Evolutionary conservation across 2,797 vertebrate genomes (phyloP).

Genomic region (Pipistrellus pygmaeus): DNA sequence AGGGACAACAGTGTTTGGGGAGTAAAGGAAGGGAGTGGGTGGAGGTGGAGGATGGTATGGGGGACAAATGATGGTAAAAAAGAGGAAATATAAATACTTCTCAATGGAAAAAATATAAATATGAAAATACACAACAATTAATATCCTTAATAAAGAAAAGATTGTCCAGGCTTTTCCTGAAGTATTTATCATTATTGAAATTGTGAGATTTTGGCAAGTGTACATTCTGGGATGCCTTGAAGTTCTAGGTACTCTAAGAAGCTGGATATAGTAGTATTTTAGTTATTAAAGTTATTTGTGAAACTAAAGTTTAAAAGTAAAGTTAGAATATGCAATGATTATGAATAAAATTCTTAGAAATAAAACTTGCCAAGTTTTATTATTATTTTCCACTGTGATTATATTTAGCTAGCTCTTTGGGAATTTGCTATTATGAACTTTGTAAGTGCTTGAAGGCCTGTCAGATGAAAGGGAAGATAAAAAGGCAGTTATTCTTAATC

Average conservation of each 20-base stretch:
- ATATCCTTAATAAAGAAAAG: conserved; percentile 43
- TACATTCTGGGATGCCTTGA: neutral
- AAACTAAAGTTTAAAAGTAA: conserved; percentile 35
- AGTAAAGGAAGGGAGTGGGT: neutral
- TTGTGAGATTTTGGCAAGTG: neutral
- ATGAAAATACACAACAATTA: neutral
- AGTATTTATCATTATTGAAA: conserved; percentile 52
- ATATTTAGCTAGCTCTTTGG: conserved; percentile 40
- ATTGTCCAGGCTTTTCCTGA: conserved; percentile 36
- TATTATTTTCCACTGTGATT: conserved; percentile 1
- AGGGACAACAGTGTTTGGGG: neutral
- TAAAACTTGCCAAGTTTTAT: conserved; percentile 46
- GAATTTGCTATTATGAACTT: conserved; percentile 14
- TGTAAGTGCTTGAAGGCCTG: neutral
- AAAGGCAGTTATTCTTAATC: conserved; percentile 3
- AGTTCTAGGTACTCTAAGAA: conserved; percentile 46
- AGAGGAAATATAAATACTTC: neutral
- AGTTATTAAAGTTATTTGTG: conserved; percentile 52
- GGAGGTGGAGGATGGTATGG: neutral
- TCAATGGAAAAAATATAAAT: neutral
- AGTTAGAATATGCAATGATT: conserved; percentile 25
- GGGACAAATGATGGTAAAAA: neutral
- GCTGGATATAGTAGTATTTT: conserved; percentile 45
- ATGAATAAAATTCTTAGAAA: conserved; percentile 46
- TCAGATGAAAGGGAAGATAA: conserved; percentile 27